A percentile compares a stretch with the other conserved stretches of the same genome.
These are phyloP conservation scores for Bedellia somnulentella DNA, from an alignment of 2,888 invertebrate genomes.

Conservation along the genomic window DNA sequence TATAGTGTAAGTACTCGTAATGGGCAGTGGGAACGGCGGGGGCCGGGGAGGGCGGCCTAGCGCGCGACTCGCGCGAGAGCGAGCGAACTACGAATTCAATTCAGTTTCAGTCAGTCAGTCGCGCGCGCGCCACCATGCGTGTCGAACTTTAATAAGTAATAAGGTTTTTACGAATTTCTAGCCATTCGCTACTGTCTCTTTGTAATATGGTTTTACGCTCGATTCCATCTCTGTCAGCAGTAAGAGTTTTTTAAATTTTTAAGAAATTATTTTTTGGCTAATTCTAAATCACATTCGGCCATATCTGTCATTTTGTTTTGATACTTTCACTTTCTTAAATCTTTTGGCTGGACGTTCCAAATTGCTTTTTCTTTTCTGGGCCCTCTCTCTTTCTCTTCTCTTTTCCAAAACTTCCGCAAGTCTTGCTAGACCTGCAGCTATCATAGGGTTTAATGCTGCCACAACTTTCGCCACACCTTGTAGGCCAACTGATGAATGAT, in stretches of 20 bases:
- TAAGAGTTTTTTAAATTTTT: conserved; percentile 8
- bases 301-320: conserved; percentile 1
- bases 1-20: no score
- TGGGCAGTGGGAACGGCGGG: no score
- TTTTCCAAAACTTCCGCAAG: not conserved
- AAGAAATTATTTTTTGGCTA: conserved; percentile 10
- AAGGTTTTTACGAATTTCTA: conserved; percentile 11
- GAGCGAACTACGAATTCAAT: no score
- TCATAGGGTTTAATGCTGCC: no score
- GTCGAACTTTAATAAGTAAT: no score
- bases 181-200: conserved; percentile 13
- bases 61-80: no score
- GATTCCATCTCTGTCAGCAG: conserved; percentile 7
- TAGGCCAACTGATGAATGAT: no score
- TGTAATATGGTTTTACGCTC: conserved; percentile 11
- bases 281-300: conserved; percentile 7
- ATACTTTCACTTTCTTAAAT: conserved; percentile 9
- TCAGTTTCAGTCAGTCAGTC: no score
- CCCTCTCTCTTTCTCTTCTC: conserved; percentile 1
- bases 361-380: conserved; percentile 10
- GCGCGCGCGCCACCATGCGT: no score
- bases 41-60: no score
- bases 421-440: not conserved
- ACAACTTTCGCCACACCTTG: no score
- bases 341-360: no score